These are phyloP conservation scores for Lordiphosa collinella DNA, from an alignment of 1,140 invertebrate genomes.

Conservation along the genomic window DNA sequence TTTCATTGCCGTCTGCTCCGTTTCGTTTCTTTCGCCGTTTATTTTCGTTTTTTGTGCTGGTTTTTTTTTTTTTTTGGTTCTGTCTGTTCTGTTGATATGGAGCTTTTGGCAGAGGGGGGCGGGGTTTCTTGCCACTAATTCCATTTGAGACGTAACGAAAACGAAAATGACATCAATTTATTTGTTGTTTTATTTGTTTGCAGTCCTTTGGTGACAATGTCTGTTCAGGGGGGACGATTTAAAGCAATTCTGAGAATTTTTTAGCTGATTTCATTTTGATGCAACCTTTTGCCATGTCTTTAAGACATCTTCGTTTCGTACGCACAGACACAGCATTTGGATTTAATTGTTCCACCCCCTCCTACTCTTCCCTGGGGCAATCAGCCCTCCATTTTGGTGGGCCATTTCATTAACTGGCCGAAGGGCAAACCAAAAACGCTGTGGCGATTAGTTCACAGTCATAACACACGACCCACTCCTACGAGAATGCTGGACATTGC, in stretches of 20 bases:
- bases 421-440: constrained; percentile 57
- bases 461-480: constrained; percentile 53
- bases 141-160: constrained; percentile 75
- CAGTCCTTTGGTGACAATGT: background rate
- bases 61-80: constrained; percentile 9
- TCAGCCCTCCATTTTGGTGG: constrained; percentile 23
- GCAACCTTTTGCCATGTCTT: constrained; percentile 13
- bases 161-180: constrained; percentile 77
- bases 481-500: constrained; percentile 26
- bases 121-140: constrained; percentile 60
- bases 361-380: background rate
- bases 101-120: constrained; percentile 35
- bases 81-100: constrained; percentile 39
- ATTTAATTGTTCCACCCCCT: constrained; percentile 51
- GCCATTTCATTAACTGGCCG: constrained; percentile 69
- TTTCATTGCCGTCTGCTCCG: constrained; percentile 61
- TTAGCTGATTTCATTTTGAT: too few relatives aligned
- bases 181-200: constrained; percentile 60
- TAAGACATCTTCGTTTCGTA: constrained; percentile 22
- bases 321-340: constrained; percentile 31
- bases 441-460: constrained; percentile 73
- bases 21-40: constrained; percentile 30
- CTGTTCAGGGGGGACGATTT: too few relatives aligned
- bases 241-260: too few relatives aligned
- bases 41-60: background rate